Percentiles rank a stretch among this genome's conserved stretches.
phyloP scores from a whole-genome alignment of 2,888 invertebrate species.

The Synergus umbraculus region DNA sequence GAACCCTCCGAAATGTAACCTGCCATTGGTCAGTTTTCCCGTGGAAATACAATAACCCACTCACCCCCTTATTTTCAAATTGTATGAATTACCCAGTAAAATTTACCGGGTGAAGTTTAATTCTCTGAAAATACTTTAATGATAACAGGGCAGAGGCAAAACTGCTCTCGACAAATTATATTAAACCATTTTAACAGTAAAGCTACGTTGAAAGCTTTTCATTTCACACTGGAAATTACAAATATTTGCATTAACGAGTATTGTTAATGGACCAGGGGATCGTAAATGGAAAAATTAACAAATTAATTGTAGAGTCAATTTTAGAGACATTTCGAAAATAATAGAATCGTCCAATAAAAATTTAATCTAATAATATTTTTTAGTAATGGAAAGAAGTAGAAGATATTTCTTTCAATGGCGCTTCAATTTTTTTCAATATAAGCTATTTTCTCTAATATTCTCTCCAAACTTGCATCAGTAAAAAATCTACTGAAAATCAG shows the following conservation, averaged over 20 bases:
- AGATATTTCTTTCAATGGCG: not conserved
- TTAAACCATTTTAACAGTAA: not conserved
- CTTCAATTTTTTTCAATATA: too few relatives aligned
- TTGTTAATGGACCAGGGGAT: not conserved
- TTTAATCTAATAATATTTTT: too few relatives aligned
- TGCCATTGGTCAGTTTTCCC: not conserved
- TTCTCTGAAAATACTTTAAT: conserved; percentile 4
- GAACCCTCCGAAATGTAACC: conserved; percentile 22
- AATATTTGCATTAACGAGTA: not conserved
- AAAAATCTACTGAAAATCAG: too few relatives aligned
- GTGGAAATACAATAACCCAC: not conserved
- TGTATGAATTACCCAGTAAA: not conserved
- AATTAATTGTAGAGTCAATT: too few relatives aligned
- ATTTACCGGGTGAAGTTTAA: not conserved
- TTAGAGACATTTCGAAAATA: too few relatives aligned
- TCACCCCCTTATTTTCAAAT: conserved; percentile 7
- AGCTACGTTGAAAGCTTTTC: not conserved
- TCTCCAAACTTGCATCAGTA: too few relatives aligned
- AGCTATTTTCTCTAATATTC: not conserved
- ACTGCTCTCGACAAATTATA: not conserved
- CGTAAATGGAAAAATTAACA: too few relatives aligned
- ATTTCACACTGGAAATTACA: conserved; percentile 1
- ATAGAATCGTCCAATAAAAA: too few relatives aligned
- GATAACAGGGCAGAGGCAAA: conserved; percentile 15
- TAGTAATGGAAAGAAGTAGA: not conserved